phyloP scores from a whole-genome alignment of 2,113 vertebrate species.

The Fukomys damarensis region DNA sequence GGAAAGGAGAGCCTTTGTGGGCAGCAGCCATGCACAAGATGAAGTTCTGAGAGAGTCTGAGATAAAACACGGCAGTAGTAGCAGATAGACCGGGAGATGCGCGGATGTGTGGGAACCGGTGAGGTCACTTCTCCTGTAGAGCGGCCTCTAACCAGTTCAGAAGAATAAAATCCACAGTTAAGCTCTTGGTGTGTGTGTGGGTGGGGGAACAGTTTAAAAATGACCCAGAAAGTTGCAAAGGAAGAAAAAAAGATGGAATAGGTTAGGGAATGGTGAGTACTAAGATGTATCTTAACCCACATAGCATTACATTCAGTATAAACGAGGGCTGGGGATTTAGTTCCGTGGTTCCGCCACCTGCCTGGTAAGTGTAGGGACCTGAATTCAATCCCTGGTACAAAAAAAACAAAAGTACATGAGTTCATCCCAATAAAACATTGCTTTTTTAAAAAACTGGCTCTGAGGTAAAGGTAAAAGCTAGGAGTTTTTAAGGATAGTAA shows the following conservation, averaged over 20 bases:
- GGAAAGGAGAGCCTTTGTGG: not conserved
- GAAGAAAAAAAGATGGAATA: not conserved
- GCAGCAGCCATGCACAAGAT: not conserved
- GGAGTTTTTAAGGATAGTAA: not conserved
- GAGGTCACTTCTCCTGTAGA: too few species aligned
- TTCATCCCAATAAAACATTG: not conserved
- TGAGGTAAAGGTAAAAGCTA: not conserved
- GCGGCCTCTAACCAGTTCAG: not conserved
- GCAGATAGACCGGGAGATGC: not conserved
- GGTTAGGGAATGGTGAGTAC: not conserved
- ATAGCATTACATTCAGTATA: not conserved
- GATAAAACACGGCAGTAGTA: not conserved
- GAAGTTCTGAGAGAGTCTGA: not conserved
- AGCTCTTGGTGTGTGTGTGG: too few species aligned
- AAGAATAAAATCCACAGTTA: not conserved
- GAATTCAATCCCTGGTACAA: too few species aligned
- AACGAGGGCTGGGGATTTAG: too few species aligned
- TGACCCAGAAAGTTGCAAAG: not conserved
- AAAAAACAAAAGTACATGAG: not conserved
- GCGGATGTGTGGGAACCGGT: not conserved
- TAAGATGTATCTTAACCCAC: not conserved
- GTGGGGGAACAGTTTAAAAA: not conserved
- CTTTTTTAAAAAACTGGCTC: not conserved
- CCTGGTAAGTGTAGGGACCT: too few species aligned
- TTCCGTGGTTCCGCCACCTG: too few species aligned